Base-by-base conservation (phyloP, 2,888 invertebrate species). In the Caenorhabditis sp. region DNA sequence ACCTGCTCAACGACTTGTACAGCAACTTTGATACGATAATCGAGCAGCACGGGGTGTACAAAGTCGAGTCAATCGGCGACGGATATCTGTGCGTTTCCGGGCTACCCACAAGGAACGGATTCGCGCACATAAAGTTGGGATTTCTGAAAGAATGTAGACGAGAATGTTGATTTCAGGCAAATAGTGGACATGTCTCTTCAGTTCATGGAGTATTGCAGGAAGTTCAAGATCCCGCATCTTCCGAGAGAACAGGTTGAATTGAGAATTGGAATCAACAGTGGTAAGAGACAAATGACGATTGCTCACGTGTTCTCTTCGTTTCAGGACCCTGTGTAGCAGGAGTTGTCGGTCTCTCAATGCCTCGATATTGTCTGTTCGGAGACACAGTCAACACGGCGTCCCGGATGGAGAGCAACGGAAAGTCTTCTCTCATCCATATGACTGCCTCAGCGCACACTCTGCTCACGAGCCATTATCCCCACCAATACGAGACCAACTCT, bases 61-160 rank as follows among this genome's bases (percentile, higher is more conserved):
- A 87, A 73, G 86, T 82, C 9, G 87, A 87, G 70, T 85, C 87
- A 0, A 87, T 87, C 50, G 87, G 87, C 11, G 86, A 87, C 63
- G 86, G 85, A 9, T 87, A 87, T 71, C 79, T 87, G 13, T 84
- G 84, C 61, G 86, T 84, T 6, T 86, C 85, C 15, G 87, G 87
- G 0, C 63, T 87, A 15, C 87, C 87, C 2, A 75, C 77, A 32
- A 79, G 87, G 20, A 87, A 87, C 63, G 87, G 87, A 8, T 35
- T 53, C 24, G 61, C 61, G 1, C 82, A 82, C 58, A 71, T 77
- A 9, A 50, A 68, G 68, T 68, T 22, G 30, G 56, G n/a, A n/a
- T n/a, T n/a, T n/a, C n/a, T n/a, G n/a, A 39, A 39, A 13, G 39
- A 13, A 39, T 15, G 9, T n/a, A 41, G 17, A 15, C 15, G 41